Evolutionary conservation across 1,140 invertebrate genomes (phyloP).

Genomic region (Caligus rogercresseyi): DNA sequence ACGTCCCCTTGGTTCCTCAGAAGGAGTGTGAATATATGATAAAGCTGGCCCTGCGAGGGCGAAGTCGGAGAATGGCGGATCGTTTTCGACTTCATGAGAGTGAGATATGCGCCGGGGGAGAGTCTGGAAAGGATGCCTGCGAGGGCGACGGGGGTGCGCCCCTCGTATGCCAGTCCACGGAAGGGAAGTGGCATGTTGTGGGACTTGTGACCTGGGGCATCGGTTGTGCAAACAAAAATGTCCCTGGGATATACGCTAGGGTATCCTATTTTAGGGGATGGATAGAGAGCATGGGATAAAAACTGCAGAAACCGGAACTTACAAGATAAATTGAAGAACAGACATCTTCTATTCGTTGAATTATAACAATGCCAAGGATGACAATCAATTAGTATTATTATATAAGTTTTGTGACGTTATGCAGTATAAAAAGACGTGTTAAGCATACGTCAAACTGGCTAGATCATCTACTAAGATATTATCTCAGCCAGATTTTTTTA

Average conservation of each 20-base stretch:
- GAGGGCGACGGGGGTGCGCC: constrained; percentile 49
- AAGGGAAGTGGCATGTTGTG: constrained; percentile 30
- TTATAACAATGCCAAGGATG: too few relatives aligned
- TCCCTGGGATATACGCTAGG: constrained; percentile 51
- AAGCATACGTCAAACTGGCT: too few relatives aligned
- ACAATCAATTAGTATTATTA: too few relatives aligned
- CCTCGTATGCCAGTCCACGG: constrained; percentile 31
- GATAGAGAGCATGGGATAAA: too few relatives aligned
- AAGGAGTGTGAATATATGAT: neutral
- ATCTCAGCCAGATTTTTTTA: too few relatives aligned
- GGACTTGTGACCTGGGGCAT: constrained; percentile 54
- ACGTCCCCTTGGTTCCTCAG: constrained; percentile 2
- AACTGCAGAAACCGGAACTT: too few relatives aligned
- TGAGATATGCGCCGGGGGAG: constrained; percentile 36
- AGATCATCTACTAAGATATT: too few relatives aligned
- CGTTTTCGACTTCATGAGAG: neutral
- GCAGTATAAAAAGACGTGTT: too few relatives aligned
- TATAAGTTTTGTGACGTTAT: too few relatives aligned
- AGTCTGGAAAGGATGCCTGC: constrained; percentile 43
- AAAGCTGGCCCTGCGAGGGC: neutral
- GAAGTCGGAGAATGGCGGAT: neutral
- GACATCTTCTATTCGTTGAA: too few relatives aligned
- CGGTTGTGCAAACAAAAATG: constrained; percentile 39
- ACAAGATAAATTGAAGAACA: too few relatives aligned
- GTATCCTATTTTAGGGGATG: constrained; percentile 40